phyloP scores from a whole-genome alignment of 1,140 invertebrate genomes.

The Pomacea maculata region DNA sequence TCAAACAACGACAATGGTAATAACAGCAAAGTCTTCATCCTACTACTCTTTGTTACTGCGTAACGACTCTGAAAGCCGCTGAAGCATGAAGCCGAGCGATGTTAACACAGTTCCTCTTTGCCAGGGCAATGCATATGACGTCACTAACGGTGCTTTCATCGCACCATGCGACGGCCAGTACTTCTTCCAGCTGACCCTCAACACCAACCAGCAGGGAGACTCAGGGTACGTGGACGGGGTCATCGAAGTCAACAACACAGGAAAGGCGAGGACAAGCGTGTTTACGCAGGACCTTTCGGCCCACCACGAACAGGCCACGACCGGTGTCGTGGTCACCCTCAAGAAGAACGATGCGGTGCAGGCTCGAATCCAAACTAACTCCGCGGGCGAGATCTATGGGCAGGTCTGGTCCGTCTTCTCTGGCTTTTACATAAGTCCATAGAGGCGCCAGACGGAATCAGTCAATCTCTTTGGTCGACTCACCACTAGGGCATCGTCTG shows the following conservation, averaged over 20 bases:
- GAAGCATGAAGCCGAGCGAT: too few relatives aligned
- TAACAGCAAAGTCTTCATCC: too few relatives aligned
- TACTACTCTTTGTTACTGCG: too few relatives aligned
- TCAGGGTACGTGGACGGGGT: slow-evolving; percentile 13
- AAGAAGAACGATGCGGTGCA: slow-evolving; percentile 3
- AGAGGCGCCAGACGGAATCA: too few relatives aligned
- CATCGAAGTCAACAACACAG: slow-evolving; percentile 1
- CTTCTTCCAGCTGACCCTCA: slow-evolving; percentile 16
- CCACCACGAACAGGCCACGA: slow-evolving; percentile 14
- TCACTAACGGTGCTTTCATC: not conserved
- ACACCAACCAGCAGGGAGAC: slow-evolving; percentile 4
- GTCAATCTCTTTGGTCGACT: too few relatives aligned
- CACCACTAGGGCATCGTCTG: too few relatives aligned
- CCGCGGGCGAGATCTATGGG: not conserved
- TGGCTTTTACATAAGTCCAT: slow-evolving; percentile 3
- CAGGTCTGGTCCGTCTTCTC: slow-evolving; percentile 4
- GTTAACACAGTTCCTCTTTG: too few relatives aligned
- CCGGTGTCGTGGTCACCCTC: not conserved
- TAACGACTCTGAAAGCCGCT: not conserved
- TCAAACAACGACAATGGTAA: not conserved
- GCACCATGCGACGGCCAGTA: slow-evolving; percentile 11
- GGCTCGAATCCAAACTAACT: slow-evolving; percentile 9
- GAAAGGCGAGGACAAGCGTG: slow-evolving; percentile 4
- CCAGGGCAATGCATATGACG: slow-evolving; percentile 7
- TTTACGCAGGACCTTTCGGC: not conserved